phyloP scores from a whole-genome alignment of 1,140 invertebrate species.

The Drosophila orosa region DNA sequence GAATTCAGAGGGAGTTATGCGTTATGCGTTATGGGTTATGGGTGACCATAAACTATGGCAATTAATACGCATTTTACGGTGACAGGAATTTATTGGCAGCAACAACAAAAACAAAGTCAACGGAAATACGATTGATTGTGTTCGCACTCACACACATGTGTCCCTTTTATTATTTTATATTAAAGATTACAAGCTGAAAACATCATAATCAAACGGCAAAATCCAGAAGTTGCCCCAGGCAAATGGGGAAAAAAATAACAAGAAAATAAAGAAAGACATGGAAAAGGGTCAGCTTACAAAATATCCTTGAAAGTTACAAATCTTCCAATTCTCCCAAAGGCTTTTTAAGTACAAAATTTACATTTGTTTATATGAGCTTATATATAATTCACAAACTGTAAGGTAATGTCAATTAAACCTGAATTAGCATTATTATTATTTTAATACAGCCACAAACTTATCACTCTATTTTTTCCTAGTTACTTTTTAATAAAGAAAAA shows the following conservation, averaged over 20 bases:
- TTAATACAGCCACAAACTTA: no score
- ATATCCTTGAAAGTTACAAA: conserved; percentile 1
- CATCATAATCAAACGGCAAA: conserved; percentile 21
- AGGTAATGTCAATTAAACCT: neutral
- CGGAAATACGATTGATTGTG: conserved; percentile 2
- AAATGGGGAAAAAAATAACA: neutral
- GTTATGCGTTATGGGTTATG: neutral
- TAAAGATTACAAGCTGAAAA: conserved; percentile 3
- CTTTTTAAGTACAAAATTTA: neutral
- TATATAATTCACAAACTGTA: no score
- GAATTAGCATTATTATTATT: neutral
- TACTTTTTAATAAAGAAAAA: no score
- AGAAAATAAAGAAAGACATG: neutral
- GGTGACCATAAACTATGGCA: conserved; percentile 33
- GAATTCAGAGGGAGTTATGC: conserved; percentile 9
- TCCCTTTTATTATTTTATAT: neutral
- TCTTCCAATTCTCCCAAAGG: neutral
- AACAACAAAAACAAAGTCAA: conserved; percentile 2
- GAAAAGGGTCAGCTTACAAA: conserved; percentile 8
- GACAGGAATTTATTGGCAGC: conserved; percentile 48
- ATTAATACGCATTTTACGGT: conserved; percentile 47
- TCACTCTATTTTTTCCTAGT: neutral
- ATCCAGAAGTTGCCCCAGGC: neutral
- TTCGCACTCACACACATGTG: neutral
- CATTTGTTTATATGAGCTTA: neutral